phyloP scores from a whole-genome alignment of 2,888 invertebrate species.

The Phyto melanocephala region DNA sequence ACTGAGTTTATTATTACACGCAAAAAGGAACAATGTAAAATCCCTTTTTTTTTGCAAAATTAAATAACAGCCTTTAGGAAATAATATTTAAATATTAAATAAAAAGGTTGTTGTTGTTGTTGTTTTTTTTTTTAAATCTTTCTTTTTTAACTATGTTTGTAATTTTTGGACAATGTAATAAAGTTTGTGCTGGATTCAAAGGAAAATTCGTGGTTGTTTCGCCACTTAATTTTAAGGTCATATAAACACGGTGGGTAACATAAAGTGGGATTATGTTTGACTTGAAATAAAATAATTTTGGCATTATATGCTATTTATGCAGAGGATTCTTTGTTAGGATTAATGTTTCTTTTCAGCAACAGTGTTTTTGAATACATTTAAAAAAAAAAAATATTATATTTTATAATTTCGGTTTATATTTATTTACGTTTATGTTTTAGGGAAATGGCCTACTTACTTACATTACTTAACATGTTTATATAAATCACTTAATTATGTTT shows the following conservation, averaged over 20 bases:
- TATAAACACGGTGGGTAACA: slow-evolving; percentile 31
- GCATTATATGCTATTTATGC: background rate
- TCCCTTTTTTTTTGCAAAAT: slow-evolving; percentile 48
- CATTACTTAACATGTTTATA: no score
- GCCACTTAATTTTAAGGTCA: slow-evolving; percentile 51
- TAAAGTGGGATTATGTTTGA: background rate
- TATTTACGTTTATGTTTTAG: no score
- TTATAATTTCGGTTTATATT: no score
- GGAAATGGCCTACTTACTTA: no score
- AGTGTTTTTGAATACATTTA: background rate
- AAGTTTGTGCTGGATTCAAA: background rate
- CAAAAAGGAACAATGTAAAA: slow-evolving; percentile 29
- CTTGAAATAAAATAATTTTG: background rate
- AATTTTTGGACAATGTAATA: background rate
- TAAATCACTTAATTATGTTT: no score
- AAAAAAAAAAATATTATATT: no score
- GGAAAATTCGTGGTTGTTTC: background rate
- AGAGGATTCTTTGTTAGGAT: background rate
- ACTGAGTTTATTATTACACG: slow-evolving; percentile 37
- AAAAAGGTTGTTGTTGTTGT: slow-evolving; percentile 21
- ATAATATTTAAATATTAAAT: slow-evolving; percentile 34
- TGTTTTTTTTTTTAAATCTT: slow-evolving; percentile 28
- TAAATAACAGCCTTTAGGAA: slow-evolving; percentile 16
- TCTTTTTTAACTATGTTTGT: background rate
- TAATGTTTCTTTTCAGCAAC: background rate